Base-by-base conservation (phyloP, 2,113 vertebrate genomes). In the Labeo rohita region DNA sequence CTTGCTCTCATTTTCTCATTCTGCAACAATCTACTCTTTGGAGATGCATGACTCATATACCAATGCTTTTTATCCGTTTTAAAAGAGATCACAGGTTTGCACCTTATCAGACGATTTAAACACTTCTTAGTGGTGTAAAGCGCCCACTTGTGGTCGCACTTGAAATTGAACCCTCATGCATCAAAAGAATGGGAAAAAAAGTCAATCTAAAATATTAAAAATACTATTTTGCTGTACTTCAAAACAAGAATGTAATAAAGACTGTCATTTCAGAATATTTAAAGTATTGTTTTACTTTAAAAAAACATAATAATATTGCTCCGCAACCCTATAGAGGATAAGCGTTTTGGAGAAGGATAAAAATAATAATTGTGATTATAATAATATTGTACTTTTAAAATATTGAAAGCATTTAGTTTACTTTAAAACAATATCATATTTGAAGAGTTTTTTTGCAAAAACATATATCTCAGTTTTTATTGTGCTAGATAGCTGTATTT, bases 61-160 rank as follows among this genome's bases (percentile, higher is more conserved):
- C 3, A 8, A 56, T 87, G 84, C 89, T 84, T 56, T 72, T 68
- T 75, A 77, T 81, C 78, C 80, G 86, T 86, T 73, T 78, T 89
- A 34, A 88, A 52, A 72, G 88, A 87, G 80, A 91, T 90, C 83
- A 90, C 85, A 90, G 90, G 72, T 49, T 65, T 66, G 87, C 90
- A 11, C 85, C 88, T 91, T 86, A 89, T 90, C 87, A 88, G 49
- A 39, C 85, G 52, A 68, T 70, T 63, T 45, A 16, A 80, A 83
- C 54, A 21, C 80, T 66, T 47, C 73, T 3, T 2, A 3, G 59
- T 75, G 89, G 89, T 59, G 18, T n/a, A 81, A n/a, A 89, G 13
- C 75, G 84, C 93, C 92, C 16, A 89, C 92, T 0, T 86, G 92
- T 93, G 93, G 91, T 11, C 15, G 0, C 12, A 23, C 0, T 0